A percentile compares a stretch with the other conserved stretches of the same genome.
phyloP scores from a whole-genome alignment of 2,888 invertebrate genomes.

The Mimumesa dahlbomi region DNA sequence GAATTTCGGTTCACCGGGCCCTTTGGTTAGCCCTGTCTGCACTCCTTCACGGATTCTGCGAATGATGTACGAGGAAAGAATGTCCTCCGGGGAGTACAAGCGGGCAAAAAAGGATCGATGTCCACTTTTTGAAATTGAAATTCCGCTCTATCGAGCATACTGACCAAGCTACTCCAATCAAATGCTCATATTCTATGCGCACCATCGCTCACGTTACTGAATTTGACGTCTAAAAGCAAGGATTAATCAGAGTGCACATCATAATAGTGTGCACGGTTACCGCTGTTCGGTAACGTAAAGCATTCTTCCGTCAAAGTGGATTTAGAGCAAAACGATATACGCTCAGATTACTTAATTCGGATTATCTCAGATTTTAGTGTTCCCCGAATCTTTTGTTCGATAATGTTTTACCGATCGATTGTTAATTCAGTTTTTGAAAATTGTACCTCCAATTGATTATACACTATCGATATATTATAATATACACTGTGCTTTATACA shows the following conservation, averaged over 20 bases:
- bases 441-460: too few species aligned
- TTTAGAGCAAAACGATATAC: too few species aligned
- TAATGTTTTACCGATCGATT: too few species aligned
- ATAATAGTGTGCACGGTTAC: constrained; percentile 4
- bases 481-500: too few species aligned
- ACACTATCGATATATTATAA: too few species aligned
- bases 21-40: constrained; percentile 3
- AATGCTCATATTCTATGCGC: constrained; percentile 26
- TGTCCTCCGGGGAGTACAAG: constrained; percentile 5
- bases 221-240: constrained; percentile 39
- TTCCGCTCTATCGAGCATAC: constrained; percentile 16
- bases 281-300: constrained; percentile 4
- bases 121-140: constrained; percentile 47
- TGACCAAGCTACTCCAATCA: constrained; percentile 18
- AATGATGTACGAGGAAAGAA: constrained; percentile 14
- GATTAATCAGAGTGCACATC: constrained; percentile 30
- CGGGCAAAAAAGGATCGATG: constrained; percentile 14
- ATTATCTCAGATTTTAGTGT: too few species aligned
- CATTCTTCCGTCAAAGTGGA: background rate
- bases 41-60: constrained; percentile 6
- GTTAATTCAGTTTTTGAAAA: too few species aligned
- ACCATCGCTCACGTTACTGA: constrained; percentile 16
- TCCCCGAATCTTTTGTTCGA: too few species aligned
- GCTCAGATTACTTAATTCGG: too few species aligned
- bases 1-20: constrained; percentile 17